Base-by-base conservation (phyloP, 2,888 invertebrate species). In the Hirtodrosophila cameraria region DNA sequence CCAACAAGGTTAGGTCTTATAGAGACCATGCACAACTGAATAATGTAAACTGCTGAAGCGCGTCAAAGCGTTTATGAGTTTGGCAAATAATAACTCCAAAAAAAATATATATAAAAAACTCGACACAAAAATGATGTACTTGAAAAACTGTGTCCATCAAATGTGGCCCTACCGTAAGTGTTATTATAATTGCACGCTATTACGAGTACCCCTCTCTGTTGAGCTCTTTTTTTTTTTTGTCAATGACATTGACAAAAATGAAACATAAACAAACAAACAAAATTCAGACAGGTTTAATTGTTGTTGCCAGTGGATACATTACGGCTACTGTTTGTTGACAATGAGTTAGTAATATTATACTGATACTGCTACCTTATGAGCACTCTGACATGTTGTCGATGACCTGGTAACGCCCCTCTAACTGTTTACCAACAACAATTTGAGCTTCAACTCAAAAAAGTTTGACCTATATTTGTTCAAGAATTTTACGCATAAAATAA, bases 11-110 rank as follows among this genome's bases (percentile, higher is more conserved):
- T 61, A n/a, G n/a, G 48, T 12, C 35, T 8, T 28, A 6, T 49
- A 38, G 27, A 11, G 15, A 38, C 33, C 42, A 36, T 25, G 45
- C 45, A 18, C 15, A 30, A 13, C 31, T 18, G 16, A 28, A 55
- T 66, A 80, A 76, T 72, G 66, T 76, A 76, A 84, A 71, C 78
- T 75, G 68, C 72, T 78, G 76, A 81, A 73, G 68, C 81, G 73
- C 75, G 70, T 75, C 70, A 71, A 73, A 77, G 74, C 74, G 82
- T 75, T 84, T 77, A 72, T 69, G 62, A 72, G 65, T 69, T 68
- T 50, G 62, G 60, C 69, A 66, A 67, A 70, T 65, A 53, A 68
- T n/a, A 65, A 63, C 28, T 33, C 28, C 12, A 57, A 46, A 61
- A n/a, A n/a, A n/a, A n/a, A n/a, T n/a, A n/a, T n/a, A n/a, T n/a